Evolutionary conservation across 2,888 invertebrate genomes (phyloP), one percentile per base, ranked within the genome.

Genomic region (Tiphia femorata): DNA sequence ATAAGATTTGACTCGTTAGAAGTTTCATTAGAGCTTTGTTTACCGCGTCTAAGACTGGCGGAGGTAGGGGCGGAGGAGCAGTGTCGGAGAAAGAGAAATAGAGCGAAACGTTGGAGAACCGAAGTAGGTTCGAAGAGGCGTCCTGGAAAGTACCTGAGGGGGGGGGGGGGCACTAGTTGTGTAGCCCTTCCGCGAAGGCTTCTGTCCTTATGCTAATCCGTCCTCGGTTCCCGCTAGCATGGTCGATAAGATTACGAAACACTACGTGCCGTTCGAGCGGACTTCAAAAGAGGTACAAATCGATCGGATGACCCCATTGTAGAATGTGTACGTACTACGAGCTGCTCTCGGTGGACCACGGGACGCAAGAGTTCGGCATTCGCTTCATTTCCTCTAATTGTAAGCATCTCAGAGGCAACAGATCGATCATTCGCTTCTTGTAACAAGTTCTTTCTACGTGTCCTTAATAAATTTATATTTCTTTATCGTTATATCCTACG

Each of bases 1-100:
- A 78, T 77, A 78, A 75, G 76, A 78, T 78, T 78, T 73, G 70
- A 75, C 73, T 78, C 77, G 76, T 78, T 77, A 78, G 77, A 78
- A 77, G 75, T 78, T 78, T 78, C 77, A 77, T 78, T 75, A 74
- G 72, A 72, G 75, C 76, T 75, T 77, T 76, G 77, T 78, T 78
- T 77, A 73, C 75, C 58, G 58, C 63, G 47, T 61, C 63, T 54
- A 56, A 56, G 48, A 37, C 44, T 38, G 38, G 37, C 43, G 46
- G 41, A 56, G 43, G 55, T n/a, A n/a, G n/a, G n/a, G n/a, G 50
- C 43, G 49, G 21, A 16, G 43, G 59, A 37, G 17, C n/a, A 44
- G 27, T 8, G 23, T 43, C 49, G 54, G 58, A 33, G 25, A 33
- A 23, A 46, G 20, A 41, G 50, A 56, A 55, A 49, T 43, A 52